Evolutionary conservation across 2,113 vertebrate genomes (phyloP).

Genomic region (Rallus limicola): DNA sequence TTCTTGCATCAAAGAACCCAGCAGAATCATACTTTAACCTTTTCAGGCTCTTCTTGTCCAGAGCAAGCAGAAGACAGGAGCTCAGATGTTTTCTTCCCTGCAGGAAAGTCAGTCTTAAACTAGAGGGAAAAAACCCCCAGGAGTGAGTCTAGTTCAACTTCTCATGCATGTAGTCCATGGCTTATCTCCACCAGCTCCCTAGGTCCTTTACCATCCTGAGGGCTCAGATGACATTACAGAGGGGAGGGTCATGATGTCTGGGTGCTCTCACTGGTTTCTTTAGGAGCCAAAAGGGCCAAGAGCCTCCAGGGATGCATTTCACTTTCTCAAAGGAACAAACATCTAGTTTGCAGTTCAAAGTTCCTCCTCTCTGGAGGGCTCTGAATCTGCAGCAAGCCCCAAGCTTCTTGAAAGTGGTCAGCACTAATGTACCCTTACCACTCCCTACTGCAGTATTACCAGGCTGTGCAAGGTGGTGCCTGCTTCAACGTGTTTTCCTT

Average conservation of each 20-base stretch:
- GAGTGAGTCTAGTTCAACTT: neutral
- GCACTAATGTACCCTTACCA: neutral
- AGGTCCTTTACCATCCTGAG: neutral
- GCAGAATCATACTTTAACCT: neutral
- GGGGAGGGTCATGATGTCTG: neutral
- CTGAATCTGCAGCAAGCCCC: neutral
- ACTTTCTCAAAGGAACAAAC: neutral
- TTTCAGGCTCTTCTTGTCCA: neutral
- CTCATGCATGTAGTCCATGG: neutral
- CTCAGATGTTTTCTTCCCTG: neutral
- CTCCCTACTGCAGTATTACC: constrained; percentile 52
- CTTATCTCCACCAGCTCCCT: neutral
- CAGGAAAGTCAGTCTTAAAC: neutral
- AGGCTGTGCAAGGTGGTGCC: neutral
- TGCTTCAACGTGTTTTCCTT: neutral
- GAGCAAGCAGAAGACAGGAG: neutral
- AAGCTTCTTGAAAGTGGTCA: neutral
- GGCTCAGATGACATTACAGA: neutral
- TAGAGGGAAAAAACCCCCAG: neutral
- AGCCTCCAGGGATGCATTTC: neutral
- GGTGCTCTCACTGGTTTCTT: neutral
- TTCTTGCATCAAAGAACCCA: neutral
- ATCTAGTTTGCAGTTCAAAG: neutral
- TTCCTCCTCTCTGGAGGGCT: neutral
- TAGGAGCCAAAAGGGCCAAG: neutral